A percentile compares a stretch with the other conserved stretches of the same genome.
These are phyloP conservation scores for Diplazon laetatorius DNA, from an alignment of 2,888 invertebrate species.

Conservation along the genomic window DNA sequence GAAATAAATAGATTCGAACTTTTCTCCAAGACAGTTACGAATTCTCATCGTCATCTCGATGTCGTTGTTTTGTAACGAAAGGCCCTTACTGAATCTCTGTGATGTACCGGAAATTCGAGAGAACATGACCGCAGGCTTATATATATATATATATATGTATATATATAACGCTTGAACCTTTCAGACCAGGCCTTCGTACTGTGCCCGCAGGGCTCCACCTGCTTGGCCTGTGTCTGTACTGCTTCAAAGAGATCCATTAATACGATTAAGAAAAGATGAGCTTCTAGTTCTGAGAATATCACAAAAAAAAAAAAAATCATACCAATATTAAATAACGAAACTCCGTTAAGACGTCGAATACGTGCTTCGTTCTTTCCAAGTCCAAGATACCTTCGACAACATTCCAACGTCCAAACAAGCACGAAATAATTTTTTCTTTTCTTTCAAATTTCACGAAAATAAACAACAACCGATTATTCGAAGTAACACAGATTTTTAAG, in stretches of 20 bases:
- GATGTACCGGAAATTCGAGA: constrained; percentile 39
- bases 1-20: not conserved
- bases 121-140: constrained; percentile 5
- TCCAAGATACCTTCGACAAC: constrained; percentile 14
- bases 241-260: constrained; percentile 66
- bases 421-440: not conserved
- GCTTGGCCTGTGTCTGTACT: constrained; percentile 31
- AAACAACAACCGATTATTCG: too few species aligned
- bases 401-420: not conserved
- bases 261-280: constrained; percentile 63
- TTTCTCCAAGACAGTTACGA: not conserved
- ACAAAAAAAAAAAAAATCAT: constrained; percentile 19
- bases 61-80: constrained; percentile 2
- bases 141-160: too few species aligned
- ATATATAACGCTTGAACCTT: not conserved
- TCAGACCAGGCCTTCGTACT: constrained; percentile 4
- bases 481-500: too few species aligned
- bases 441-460: too few species aligned
- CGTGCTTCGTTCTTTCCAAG: constrained; percentile 25
- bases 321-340: constrained; percentile 13
- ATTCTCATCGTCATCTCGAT: constrained; percentile 20
- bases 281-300: constrained; percentile 28
- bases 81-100: constrained; percentile 23
- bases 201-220: constrained; percentile 42
- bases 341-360: constrained; percentile 8